Evolutionary conservation across 2,113 vertebrate genomes (phyloP).

Genomic region (Hippocampus guttulatus): DNA sequence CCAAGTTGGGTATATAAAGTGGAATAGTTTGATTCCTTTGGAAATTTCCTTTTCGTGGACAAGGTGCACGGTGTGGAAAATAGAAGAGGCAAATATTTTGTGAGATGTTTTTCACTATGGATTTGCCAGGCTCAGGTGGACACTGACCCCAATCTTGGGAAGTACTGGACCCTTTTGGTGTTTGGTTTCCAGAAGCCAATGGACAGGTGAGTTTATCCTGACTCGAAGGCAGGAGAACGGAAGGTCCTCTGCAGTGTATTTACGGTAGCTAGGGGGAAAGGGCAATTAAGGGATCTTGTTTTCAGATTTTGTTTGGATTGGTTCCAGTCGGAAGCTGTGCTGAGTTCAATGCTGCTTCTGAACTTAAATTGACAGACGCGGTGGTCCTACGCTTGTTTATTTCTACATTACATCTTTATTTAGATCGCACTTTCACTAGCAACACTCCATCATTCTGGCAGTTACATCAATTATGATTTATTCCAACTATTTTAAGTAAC

Average conservation of each 20-base stretch:
- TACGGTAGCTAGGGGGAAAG: not conserved
- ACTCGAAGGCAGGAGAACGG: not conserved
- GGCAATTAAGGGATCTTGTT: not conserved
- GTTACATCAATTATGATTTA: not conserved
- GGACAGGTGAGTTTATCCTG: conserved; percentile 49
- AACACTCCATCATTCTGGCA: not conserved
- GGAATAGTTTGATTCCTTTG: not conserved
- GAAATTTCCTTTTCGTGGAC: not conserved
- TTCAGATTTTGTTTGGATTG: conserved; percentile 26
- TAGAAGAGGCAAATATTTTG: conserved; percentile 8
- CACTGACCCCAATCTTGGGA: conserved; percentile 36
- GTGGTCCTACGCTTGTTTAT: not conserved
- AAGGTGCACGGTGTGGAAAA: conserved; percentile 17
- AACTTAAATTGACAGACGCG: not conserved
- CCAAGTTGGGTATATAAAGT: not conserved
- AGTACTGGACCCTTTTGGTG: conserved; percentile 33
- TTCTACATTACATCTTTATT: not conserved
- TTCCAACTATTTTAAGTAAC: not conserved
- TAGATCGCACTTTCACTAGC: not conserved
- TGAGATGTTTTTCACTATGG: conserved; percentile 22
- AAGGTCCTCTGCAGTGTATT: not conserved
- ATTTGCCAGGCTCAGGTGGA: conserved; percentile 47
- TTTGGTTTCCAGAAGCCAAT: conserved; percentile 35
- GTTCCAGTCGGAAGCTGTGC: conserved; percentile 50
- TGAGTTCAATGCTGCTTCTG: conserved; percentile 40